phyloP scores from a whole-genome alignment of 53 echinoderm and acorn worm genomes.

The Apostichopus leukothele region DNA sequence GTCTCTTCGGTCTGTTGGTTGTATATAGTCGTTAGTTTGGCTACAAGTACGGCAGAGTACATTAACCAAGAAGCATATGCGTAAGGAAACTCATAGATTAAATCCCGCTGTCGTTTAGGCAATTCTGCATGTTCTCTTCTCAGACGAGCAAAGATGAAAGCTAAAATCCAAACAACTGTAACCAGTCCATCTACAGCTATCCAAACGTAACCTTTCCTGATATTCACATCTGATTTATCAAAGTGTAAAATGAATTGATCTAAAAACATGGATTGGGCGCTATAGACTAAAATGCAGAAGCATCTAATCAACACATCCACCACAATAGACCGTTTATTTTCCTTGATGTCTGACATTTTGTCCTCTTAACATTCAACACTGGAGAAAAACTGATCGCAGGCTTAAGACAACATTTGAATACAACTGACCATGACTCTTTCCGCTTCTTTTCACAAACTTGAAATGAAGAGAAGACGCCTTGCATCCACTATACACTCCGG shows the following conservation, averaged over 20 bases:
- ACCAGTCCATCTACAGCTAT: conserved; percentile 68
- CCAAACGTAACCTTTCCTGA: conserved; percentile 77
- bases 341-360: conserved; percentile 16
- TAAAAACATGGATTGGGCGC: conserved; percentile 63
- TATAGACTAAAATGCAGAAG: conserved; percentile 55
- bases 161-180: conserved; percentile 63
- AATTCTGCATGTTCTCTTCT: conserved; percentile 61
- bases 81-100: conserved; percentile 69
- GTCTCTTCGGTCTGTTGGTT: conserved; percentile 54
- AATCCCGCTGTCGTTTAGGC: conserved; percentile 58
- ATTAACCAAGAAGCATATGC: conserved; percentile 86
- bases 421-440: too few species aligned
- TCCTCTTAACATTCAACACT: not conserved
- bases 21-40: conserved; percentile 72
- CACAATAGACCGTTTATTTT: conserved; percentile 26
- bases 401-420: too few species aligned
- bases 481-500: not conserved
- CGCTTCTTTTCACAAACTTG: too few species aligned
- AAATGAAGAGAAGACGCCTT: too few species aligned
- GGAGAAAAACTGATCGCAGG: not conserved
- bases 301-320: conserved; percentile 16
- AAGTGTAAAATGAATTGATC: conserved; percentile 75
- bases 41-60: conserved; percentile 78
- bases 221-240: conserved; percentile 55
- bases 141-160: conserved; percentile 65